Base-by-base conservation (phyloP, 2,797 vertebrate species). In the Megaceryle alcyon region DNA sequence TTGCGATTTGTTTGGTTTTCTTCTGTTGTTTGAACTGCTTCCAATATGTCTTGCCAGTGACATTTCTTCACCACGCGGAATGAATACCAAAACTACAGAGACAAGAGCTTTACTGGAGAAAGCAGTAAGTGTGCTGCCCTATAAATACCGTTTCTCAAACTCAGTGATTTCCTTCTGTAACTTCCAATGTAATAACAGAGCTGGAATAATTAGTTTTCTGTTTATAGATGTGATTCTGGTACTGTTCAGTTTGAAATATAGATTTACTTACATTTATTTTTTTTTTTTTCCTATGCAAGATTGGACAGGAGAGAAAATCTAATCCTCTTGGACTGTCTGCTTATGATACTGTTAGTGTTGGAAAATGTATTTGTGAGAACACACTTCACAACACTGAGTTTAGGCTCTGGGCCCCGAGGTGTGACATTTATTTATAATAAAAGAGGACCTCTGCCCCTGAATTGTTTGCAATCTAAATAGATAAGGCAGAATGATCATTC, bases 21-120 rank as follows among this genome's bases (percentile, higher is more conserved):
- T 96, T 54, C 72, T 59, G 39, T 90, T 95, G 88, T 95, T 92
- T 96, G 96, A 96, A 94, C 85, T 76, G 72, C 63, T 94, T 96
- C 89, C 89, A 96, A 29, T 76, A 63, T 37, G 73, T 91, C 76
- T 88, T 96, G 85, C 94, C 92, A 86, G 69, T 95, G 92, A 92
- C 89, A 96, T 96, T 96, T 96, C 91, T 91, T 84, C 72, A 86
- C 25, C 26, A 81, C 63, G 66, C 46, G 95, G 87, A 94, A 88
- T 84, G 96, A 97, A 97, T 86, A 92, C 39, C 85, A 70, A 70
- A 92, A 79, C 61, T 72, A 59, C 4, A 81, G 92, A 88, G 60
- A 68, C 91, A 86, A 88, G 68, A 59, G 29, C 81, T 94, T 86
- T 59, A 59, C 63, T 79, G 87, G 82, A 86, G 84, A 78, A 75